Base-by-base conservation (phyloP, 2,888 invertebrate genomes). In the Drosophila kambysellisi region DNA sequence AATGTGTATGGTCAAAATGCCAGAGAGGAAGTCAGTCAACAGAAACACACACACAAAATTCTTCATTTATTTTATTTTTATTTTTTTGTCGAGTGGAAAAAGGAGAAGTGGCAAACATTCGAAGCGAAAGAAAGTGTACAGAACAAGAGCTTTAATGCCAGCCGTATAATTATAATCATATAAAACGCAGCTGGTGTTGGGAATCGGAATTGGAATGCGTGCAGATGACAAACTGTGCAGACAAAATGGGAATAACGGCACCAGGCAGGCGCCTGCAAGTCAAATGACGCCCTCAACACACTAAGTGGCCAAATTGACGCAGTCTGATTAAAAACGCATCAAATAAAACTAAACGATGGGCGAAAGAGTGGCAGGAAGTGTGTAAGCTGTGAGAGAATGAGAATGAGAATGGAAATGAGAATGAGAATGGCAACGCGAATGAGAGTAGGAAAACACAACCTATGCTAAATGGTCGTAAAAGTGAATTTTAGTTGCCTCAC, bases 301-400 rank as follows among this genome's bases (percentile, higher is more conserved):
- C 74, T 79, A 77, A 53, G 70, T 70, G 68, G 61, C 83, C 83
- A 82, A 83, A 83, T 81, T 83, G 79, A 77, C 77, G 85, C 85
- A 81, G 81, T 77, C 81, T 86, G 82, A 83, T 82, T 84, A 85
- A 83, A 87, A 85, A 85, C 83, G 74, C 85, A 84, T 83, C 82
- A 84, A 83, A 85, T 81, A 62, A 77, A 77, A 70, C 71, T 41
- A 72, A 81, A 69, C 69, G 78, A 60, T 41, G 56, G 25, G 62
- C 39, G 48, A 35, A 20, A 35, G 37, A 59, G 71, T 11, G 15
- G 30, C 29, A 12, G 50, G 29, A 33, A 20, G 39, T 12, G 48
- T 9, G 11, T 29, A 33, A 50, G 52, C 20, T 52, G 39, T 48
- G 32, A n/a, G 35, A 30, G n/a, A 25, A 25, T 25, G 20, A 50